Evolutionary conservation across 2,113 vertebrate species (phyloP).

Genomic region (Cebidichthys violaceus): DNA sequence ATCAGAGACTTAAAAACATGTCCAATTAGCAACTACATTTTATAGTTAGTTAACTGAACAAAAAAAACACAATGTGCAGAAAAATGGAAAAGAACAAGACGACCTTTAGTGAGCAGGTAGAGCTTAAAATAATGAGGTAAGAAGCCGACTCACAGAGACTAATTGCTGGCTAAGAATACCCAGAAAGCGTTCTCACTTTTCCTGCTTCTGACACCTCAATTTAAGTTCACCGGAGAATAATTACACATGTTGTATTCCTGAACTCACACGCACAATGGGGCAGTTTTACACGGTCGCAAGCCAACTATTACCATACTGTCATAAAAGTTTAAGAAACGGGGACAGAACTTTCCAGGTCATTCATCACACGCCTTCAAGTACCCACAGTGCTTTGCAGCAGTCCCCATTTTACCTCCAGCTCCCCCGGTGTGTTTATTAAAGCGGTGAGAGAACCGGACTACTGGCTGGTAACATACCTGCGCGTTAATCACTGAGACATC

Average conservation of each 20-base stretch:
- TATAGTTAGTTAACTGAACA: slow-evolving; percentile 1
- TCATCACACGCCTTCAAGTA: slow-evolving; percentile 52
- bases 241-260: slow-evolving; percentile 18
- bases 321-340: slow-evolving; percentile 50
- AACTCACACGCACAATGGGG: not conserved
- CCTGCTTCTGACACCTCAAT: slow-evolving; percentile 22
- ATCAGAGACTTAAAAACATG: slow-evolving; percentile 10
- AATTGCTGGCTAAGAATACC: slow-evolving; percentile 67
- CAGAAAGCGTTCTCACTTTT: slow-evolving; percentile 44
- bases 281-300: slow-evolving; percentile 3
- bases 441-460: slow-evolving; percentile 34
- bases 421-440: slow-evolving; percentile 56
- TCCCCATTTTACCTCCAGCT: slow-evolving; percentile 42
- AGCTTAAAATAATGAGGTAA: slow-evolving; percentile 58
- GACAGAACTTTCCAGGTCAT: slow-evolving; percentile 58
- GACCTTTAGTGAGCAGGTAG: slow-evolving; percentile 37
- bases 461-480: slow-evolving; percentile 58
- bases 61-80: slow-evolving; percentile 26
- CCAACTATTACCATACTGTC: slow-evolving; percentile 23
- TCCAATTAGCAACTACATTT: slow-evolving; percentile 23
- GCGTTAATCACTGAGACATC: slow-evolving; percentile 73
- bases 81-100: slow-evolving; percentile 33
- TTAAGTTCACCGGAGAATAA: slow-evolving; percentile 40
- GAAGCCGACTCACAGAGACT: slow-evolving; percentile 47
- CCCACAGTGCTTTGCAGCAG: slow-evolving; percentile 58